A percentile compares a stretch with the other conserved stretches of the same genome.
Conservation (phyloP, 2,113 vertebrate genomes). For the sheep (Ovis aries) region ARS-UI_Ramb_v3.0 NC_056071.1:59818501-59819000, state of each 20-base stretch:
- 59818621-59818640: accelerated
- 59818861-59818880: background rate
- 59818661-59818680: background rate
- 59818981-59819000: background rate
- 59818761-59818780: accelerated
- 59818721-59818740: background rate
- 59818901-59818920: background rate
- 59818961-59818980: background rate
- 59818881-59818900: background rate
- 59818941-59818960: background rate
- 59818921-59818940: accelerated
- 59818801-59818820: background rate
- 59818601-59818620: accelerated
- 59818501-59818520: background rate
- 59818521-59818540: accelerated
- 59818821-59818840: background rate
- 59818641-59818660: background rate
- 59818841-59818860: background rate
- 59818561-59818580: accelerated
- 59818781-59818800: background rate
- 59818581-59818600: accelerated
- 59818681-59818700: background rate
- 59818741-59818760: background rate
- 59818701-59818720: background rate
- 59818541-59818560: accelerated